Evolutionary conservation across 2,888 invertebrate species (phyloP).

Genomic region (Apodemia mormo): DNA sequence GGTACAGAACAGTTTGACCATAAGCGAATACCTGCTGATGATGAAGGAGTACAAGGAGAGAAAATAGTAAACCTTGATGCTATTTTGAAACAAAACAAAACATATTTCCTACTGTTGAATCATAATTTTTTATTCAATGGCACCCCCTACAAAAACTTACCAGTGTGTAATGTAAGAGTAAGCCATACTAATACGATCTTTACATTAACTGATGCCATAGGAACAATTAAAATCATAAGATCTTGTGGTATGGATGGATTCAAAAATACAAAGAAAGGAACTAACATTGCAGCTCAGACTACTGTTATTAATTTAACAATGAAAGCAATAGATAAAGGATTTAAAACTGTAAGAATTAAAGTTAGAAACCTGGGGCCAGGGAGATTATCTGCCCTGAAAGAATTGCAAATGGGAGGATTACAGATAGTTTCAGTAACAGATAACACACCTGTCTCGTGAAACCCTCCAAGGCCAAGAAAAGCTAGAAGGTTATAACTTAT

Average conservation of each 20-base stretch:
- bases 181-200: conserved; percentile 95
- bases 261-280: conserved; percentile 96
- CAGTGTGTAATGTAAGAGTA: conserved; percentile 91
- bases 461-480: conserved; percentile 91
- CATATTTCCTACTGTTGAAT: conserved; percentile 82
- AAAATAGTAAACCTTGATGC: conserved; percentile 86
- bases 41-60: conserved; percentile 91
- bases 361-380: conserved; percentile 94
- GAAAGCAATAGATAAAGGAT: conserved; percentile 87
- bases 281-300: conserved; percentile 97
- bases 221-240: conserved; percentile 83
- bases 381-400: conserved; percentile 95
- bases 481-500: conserved; percentile 87
- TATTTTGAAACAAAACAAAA: conserved; percentile 80
- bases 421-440: conserved; percentile 97
- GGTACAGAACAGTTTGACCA: conserved; percentile 66
- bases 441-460: conserved; percentile 91
- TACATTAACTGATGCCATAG: conserved; percentile 86
- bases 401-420: conserved; percentile 94
- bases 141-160: conserved; percentile 88
- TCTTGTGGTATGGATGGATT: conserved; percentile 96
- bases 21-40: conserved; percentile 74
- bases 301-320: conserved; percentile 90
- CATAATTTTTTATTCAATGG: conserved; percentile 89
- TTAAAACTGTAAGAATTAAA: conserved; percentile 88